These are phyloP conservation scores for Polylopha cassiicola DNA, from an alignment of 2,888 invertebrate species.

Conservation along the genomic window DNA sequence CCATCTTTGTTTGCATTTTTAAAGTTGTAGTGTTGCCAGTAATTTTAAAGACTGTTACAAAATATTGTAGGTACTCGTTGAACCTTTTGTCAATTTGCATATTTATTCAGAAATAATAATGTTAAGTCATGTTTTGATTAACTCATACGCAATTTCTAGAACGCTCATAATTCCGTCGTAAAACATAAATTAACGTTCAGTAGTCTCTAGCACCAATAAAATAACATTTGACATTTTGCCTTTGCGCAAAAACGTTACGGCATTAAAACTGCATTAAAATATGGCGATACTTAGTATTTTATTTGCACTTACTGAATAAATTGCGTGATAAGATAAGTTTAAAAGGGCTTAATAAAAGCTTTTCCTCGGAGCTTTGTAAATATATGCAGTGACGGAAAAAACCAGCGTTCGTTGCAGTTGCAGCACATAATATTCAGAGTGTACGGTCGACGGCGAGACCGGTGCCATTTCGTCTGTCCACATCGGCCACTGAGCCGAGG, in stretches of 20 bases:
- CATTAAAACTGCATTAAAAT: slow-evolving; percentile 1
- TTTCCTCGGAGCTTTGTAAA: too few relatives aligned
- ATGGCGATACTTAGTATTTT: too few relatives aligned
- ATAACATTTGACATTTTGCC: slow-evolving; percentile 1
- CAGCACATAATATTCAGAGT: slow-evolving; percentile 11
- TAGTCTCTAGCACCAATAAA: not conserved
- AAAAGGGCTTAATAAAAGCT: too few relatives aligned
- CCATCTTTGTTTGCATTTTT: slow-evolving; percentile 10
- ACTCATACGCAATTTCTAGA: slow-evolving; percentile 3
- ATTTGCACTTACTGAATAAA: too few relatives aligned
- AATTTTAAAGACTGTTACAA: not conserved
- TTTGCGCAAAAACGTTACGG: not conserved
- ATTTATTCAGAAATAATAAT: too few relatives aligned
- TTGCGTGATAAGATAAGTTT: not conserved
- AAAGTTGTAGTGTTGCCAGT: not conserved
- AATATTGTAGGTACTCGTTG: too few relatives aligned
- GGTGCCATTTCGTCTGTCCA: slow-evolving; percentile 31
- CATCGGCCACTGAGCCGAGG: slow-evolving; percentile 11
- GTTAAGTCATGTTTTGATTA: too few relatives aligned
- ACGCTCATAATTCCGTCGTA: slow-evolving; percentile 1
- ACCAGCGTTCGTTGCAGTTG: slow-evolving; percentile 1
- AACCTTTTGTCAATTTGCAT: too few relatives aligned
- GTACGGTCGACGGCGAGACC: slow-evolving; percentile 7
- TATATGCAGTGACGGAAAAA: slow-evolving; percentile 19
- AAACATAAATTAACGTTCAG: slow-evolving; percentile 1